Base-by-base conservation (phyloP, 1,140 invertebrate genomes). In the Megathymus violae region DNA sequence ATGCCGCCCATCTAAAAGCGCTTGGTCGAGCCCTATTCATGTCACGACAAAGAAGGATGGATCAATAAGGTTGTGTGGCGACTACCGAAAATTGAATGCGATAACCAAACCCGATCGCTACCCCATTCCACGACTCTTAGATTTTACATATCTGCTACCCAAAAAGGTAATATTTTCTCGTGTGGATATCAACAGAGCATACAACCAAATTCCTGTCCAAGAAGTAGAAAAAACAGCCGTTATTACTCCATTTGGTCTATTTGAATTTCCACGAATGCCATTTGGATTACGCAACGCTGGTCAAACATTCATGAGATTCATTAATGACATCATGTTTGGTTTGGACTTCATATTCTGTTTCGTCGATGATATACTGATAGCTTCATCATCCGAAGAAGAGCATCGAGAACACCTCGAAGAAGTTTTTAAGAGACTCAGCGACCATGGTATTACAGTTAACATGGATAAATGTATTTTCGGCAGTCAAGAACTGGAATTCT, bases 31-130 rank as follows among this genome's bases (percentile, higher is more conserved):
- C n/a, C 43, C 43, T 10, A 46, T 46, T 10, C 43, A 46, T 13
- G 43, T 46, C n/a, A 46, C 43, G 2, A 46, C 43, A 17, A 46
- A 46, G 43, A 46, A 46, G n/a, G 43, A 46, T 11, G 43, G 19
- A n/a, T 11, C 43, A 46, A 46, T 46, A 10, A 22, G 43, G 22
- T 19, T 46, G 11, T 46, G 43, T 25, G 43, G 43, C 4, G 43
- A 46, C 11, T 46, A 46, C 19, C 16, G 43, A 19, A 46, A 46
- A 46, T n/a, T 46, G 1, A 46, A 46, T n/a, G 43, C 43, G 17
- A 46, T 46, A 19, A 46, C 43, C 5, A 25, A 22, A 19, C 43
- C 43, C 17, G 43, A 46, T 22, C 43, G 43, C 43, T 46, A 46
- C 19, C 43, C 43, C 16, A 25, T 46, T 6, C 43, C 43, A 4